phyloP scores from a whole-genome alignment of 1,140 invertebrate genomes.

The Hormaphis cornu region DNA sequence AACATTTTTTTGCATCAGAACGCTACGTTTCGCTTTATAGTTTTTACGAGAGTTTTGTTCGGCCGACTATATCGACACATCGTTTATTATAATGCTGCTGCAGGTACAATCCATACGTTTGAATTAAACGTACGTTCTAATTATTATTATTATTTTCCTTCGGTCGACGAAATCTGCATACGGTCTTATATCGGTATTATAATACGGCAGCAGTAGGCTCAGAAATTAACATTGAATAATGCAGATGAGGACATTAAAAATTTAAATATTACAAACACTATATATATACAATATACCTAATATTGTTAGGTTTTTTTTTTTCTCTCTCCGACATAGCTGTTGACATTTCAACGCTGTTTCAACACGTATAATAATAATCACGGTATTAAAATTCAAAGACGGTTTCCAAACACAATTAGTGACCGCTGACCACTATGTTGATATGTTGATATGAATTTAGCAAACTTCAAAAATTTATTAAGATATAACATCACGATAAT shows the following conservation, averaged over 20 bases:
- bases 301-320: not conserved
- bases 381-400: slow-evolving; percentile 7
- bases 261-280: not conserved
- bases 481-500: not conserved
- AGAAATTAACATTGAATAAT: slow-evolving; percentile 1
- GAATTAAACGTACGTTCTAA: slow-evolving; percentile 10
- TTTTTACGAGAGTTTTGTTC: not conserved
- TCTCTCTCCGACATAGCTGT: not conserved
- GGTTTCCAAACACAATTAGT: not conserved
- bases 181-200: not conserved
- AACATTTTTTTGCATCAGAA: too few species aligned
- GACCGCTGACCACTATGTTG: too few species aligned
- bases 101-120: too few species aligned
- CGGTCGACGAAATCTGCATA: not conserved
- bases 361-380: not conserved
- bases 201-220: not conserved
- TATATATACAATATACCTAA: not conserved
- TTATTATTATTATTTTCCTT: slow-evolving; percentile 7
- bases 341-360: slow-evolving; percentile 1
- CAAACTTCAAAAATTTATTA: not conserved
- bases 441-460: too few species aligned
- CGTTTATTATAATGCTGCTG: slow-evolving; percentile 7
- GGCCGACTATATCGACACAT: not conserved
- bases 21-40: not conserved
- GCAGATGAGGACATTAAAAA: slow-evolving; percentile 4